Evolutionary conservation across 2,888 invertebrate genomes (phyloP).

Genomic region (Lasioglossum vierecki): DNA sequence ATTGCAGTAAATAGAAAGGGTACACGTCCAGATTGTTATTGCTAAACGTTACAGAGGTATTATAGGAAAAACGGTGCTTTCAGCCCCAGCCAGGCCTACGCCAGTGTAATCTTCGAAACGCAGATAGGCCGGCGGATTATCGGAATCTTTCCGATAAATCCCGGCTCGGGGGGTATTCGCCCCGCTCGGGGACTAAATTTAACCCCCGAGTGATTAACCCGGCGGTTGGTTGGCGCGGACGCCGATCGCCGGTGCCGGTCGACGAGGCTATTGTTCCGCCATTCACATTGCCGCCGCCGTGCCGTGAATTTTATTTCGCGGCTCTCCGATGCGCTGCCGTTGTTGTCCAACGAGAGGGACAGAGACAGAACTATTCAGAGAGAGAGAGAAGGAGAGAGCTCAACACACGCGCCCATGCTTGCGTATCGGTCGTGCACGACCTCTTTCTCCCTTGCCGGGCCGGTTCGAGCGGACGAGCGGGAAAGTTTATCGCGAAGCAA

Average conservation of each 20-base stretch:
- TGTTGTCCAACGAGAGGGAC: neutral
- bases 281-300: slow-evolving; percentile 7
- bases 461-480: slow-evolving; percentile 67
- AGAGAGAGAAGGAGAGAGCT: neutral
- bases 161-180: slow-evolving; percentile 11
- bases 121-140: slow-evolving; percentile 20
- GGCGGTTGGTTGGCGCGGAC: slow-evolving; percentile 7
- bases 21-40: neutral
- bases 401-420: slow-evolving; percentile 30
- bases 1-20: neutral
- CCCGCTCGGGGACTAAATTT: slow-evolving; percentile 17
- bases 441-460: slow-evolving; percentile 58
- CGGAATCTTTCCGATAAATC: slow-evolving; percentile 16
- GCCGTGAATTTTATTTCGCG: slow-evolving; percentile 50
- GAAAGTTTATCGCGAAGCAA: slow-evolving; percentile 77
- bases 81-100: neutral
- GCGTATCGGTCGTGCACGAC: slow-evolving; percentile 60
- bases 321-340: slow-evolving; percentile 2
- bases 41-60: neutral
- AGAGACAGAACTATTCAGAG: neutral
- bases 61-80: neutral
- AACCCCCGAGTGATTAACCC: slow-evolving; percentile 24
- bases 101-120: slow-evolving; percentile 23
- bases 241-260: slow-evolving; percentile 5
- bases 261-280: slow-evolving; percentile 45